Base-by-base conservation (phyloP, 2,113 vertebrate genomes). In the Eretmochelys imbricata region DNA sequence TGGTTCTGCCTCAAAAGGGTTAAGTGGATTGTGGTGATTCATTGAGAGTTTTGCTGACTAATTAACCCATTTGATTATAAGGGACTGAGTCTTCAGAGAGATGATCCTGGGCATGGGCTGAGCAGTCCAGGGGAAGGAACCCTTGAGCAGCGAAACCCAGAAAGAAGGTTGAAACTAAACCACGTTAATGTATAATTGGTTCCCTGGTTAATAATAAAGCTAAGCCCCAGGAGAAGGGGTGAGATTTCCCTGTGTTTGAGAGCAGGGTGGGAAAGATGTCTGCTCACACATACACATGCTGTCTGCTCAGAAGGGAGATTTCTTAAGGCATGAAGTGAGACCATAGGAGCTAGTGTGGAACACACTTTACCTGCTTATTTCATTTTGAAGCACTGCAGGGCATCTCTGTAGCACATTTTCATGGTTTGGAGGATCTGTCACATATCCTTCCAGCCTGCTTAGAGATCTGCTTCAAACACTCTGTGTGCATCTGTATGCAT, bases 341-440 rank as follows among this genome's bases (percentile, higher is more conserved):
- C 87, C 38, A 3, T 59, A 59, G 57, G 86, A 51, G 7, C 29
- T 20, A 50, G 20, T 19, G 4, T 19, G 27, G 29, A n/a, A 55
- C 8, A 38, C 22, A n/a, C n/a, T 42, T n/a, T 80, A 82, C 79
- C 38, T 48, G 42, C 13, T 48, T 46, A 78, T 48, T 72, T 29
- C 27, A 29, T 14, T 62, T 83, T 82, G 72, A 89, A 87, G 90
- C 85, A 89, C 80, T 92, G 92, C 55, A 88, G 92, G 46, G 92
- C 59, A 82, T 88, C 88, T 92, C 65, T 94, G 84, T 8, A 65
- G 20, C 51, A 51, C 55, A 55, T 48, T 80, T 94, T 88, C 76
- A 29, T 3, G n/a, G 85, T n/a, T 48, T 85, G 84, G 5, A 88
- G 82, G 82, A 95, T 87, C 75, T 83, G 2, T 59, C 93, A 94